Base-by-base conservation (phyloP, 2,888 invertebrate genomes). In the Pyralis farinalis region DNA sequence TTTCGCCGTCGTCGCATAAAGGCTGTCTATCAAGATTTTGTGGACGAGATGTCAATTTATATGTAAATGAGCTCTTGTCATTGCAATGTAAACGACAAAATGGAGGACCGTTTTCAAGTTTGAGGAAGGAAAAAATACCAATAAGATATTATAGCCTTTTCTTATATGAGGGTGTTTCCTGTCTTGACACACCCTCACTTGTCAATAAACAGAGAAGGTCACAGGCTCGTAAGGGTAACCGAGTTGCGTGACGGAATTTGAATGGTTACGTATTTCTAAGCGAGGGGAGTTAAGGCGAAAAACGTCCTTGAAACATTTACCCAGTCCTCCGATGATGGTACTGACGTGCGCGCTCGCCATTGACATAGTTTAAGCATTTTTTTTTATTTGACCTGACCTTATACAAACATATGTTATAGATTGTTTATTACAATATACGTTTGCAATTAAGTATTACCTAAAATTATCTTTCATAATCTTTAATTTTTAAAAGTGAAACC, bases 231-330 rank as follows among this genome's bases (percentile, higher is more conserved):
- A 44, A 47, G 43, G 53, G 37, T 41, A 49, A 47, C 49, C 50
- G 54, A 11, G 55, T 71, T 58, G 71, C 73, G 72, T 71, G 73
- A 54, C 56, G 61, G 51, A 52, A 58, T 67, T 52, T 52, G 43
- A 60, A 65, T 60, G 52, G 58, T 51, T 63, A 65, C 61, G 53
- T 67, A 59, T 62, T 60, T 55, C 52, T 52, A 27, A 33, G 38
- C 33, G 53, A 55, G 62, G 53, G 4, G 4, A 43, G 46, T 40
- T 49, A 48, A 36, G 55, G 54, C 42, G 42, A 43, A 59, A 55
- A 59, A 56, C n/a, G 67, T 55, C 74, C 75, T 77, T 77, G 71
- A 71, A 76, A 72, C 41, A 65, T 72, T 64, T 53, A 53, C 58
- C 16, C 47, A 55, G 53, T 58, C 57, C 54, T 63, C 51, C 55